A percentile compares a stretch with the other conserved stretches of the same genome.
Conservation (phyloP, 2,888 invertebrate genomes). For the Standfussiana lucernea region DNA sequence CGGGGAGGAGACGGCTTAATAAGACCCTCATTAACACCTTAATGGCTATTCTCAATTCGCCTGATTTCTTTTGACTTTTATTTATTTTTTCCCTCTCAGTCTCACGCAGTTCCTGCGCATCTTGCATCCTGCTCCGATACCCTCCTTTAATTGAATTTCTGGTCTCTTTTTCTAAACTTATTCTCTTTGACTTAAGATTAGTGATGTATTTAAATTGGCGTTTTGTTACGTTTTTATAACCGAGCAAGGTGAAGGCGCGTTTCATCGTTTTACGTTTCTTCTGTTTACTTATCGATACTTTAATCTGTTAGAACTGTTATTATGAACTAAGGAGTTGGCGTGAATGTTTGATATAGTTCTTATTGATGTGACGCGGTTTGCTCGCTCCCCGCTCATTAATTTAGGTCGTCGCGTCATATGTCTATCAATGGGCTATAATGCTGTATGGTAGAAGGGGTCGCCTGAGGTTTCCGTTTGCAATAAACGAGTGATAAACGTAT, state of each 20-base stretch:
- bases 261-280: constrained; percentile 71
- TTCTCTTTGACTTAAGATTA: constrained; percentile 90
- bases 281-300: constrained; percentile 82
- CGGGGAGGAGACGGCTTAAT: constrained; percentile 90
- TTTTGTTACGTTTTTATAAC: constrained; percentile 88
- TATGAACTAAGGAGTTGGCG: constrained; percentile 65
- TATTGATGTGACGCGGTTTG: constrained; percentile 58
- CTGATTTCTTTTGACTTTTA: constrained; percentile 88
- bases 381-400: constrained; percentile 73
- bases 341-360: constrained; percentile 42
- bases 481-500: constrained; percentile 81
- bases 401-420: constrained; percentile 80
- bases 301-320: constrained; percentile 83
- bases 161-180: constrained; percentile 88
- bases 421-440: constrained; percentile 83
- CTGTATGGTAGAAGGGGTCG: constrained; percentile 75
- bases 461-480: constrained; percentile 86
- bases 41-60: constrained; percentile 90
- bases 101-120: constrained; percentile 75
- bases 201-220: constrained; percentile 89
- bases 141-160: constrained; percentile 88
- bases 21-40: constrained; percentile 91
- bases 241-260: constrained; percentile 71
- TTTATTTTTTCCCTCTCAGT: constrained; percentile 84
- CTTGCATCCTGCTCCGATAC: constrained; percentile 77